Percentiles rank a stretch among this genome's conserved stretches.
Evolutionary conservation across 2,797 vertebrate species (phyloP).

Genomic region (Bradypus variegatus): DNA sequence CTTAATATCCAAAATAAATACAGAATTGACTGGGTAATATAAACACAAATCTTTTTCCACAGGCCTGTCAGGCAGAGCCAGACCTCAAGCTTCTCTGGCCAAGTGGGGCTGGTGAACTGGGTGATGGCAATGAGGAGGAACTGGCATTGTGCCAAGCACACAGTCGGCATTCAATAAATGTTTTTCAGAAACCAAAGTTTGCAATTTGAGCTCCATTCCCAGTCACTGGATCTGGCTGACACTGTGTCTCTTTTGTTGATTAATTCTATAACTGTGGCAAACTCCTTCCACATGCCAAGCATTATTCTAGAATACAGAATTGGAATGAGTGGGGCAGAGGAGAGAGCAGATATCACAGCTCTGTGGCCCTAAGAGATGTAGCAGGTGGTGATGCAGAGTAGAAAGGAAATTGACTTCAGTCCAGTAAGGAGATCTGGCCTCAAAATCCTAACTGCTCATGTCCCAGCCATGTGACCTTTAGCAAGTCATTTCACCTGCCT

Average conservation of each 20-base stretch:
- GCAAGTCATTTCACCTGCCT: not conserved
- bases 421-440: not conserved
- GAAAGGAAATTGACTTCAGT: not conserved
- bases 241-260: not conserved
- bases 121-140: not conserved
- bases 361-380: not conserved
- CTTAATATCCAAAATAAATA: slow-evolving; percentile 75
- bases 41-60: slow-evolving; percentile 54
- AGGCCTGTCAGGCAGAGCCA: not conserved
- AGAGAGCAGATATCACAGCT: too few relatives aligned
- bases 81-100: not conserved
- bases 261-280: not conserved
- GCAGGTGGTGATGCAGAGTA: not conserved
- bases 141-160: not conserved
- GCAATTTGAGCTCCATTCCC: not conserved
- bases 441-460: not conserved
- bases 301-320: not conserved
- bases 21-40: slow-evolving; percentile 67
- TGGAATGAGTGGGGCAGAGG: accelerated
- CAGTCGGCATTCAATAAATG: not conserved
- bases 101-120: not conserved
- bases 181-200: not conserved
- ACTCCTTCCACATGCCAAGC: not conserved
- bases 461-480: not conserved
- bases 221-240: not conserved